Evolutionary conservation across 2,797 vertebrate genomes (phyloP), one percentile per base, ranked within the genome.

Genomic region (Arrhamphus sclerolepis): DNA sequence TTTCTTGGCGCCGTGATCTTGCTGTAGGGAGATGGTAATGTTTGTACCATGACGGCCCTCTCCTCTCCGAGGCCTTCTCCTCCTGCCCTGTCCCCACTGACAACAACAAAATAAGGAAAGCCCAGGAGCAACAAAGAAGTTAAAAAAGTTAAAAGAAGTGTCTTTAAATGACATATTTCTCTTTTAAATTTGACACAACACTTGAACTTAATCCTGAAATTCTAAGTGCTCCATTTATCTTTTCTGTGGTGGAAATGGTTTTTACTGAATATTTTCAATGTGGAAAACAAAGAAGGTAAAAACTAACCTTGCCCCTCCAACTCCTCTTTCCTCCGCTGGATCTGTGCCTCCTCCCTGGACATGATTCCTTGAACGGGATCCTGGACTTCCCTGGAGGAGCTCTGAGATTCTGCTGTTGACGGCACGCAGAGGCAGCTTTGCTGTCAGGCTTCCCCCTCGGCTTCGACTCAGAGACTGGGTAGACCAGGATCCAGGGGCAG

Each of bases 21-120:
- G 92, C 98, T 99, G 90, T 99, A 99, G 20, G 98, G 98, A 0
- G 98, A 99, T 1, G 97, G 98, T 34, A 99, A 91, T 4, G 93
- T 87, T 75, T 94, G 94, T 21, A 92, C 86, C 21, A 84, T 74
- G 8, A 81, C 34, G 0, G 93, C 83, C 70, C 77, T 94, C 77
- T 98, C 96, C 0, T 96, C 95, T 48, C 56, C 80, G 19, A 6
- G 46, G 8, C 49, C 22, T 14, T 80, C 55, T 34, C 16, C 83
- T 0, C 82, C 80, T 56, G 93, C 93, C 0, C 84, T 81, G 39
- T 76, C 86, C 8, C 92, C 93, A 82, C 86, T 89, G 51, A 71
- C 19, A 67, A 52, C n/a, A 77, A 26, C 2, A 28, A 51, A 56
- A 50, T 44, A 39, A 5, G 10, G 55, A 18, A 1, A 3, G 10